phyloP scores from a whole-genome alignment of 2,888 invertebrate genomes.

The Lissocephala sabroskyi region DNA sequence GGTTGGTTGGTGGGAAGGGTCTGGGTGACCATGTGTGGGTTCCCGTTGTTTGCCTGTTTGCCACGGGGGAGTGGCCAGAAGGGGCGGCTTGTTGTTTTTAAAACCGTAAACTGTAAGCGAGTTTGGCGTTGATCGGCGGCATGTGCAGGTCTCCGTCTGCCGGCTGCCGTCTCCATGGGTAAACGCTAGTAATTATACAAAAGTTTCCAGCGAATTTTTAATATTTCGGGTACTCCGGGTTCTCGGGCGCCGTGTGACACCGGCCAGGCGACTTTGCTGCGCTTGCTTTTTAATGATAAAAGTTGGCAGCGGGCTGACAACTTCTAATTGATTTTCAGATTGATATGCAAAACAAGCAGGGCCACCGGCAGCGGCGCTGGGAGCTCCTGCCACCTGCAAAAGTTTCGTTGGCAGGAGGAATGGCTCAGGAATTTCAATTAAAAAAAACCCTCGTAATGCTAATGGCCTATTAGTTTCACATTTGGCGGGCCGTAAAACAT shows the following conservation, averaged over 20 bases:
- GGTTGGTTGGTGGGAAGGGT: neutral
- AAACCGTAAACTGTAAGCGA: conserved; percentile 31
- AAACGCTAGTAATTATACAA: conserved; percentile 58
- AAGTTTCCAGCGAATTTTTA: conserved; percentile 34
- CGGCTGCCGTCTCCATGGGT: too few species aligned
- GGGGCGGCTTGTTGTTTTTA: conserved; percentile 12
- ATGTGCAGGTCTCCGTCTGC: conserved; percentile 10
- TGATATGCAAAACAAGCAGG: conserved; percentile 57
- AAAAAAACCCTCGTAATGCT: conserved; percentile 45
- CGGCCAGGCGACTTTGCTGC: conserved; percentile 4
- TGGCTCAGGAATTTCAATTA: conserved; percentile 45
- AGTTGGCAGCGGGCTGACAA: conserved; percentile 32
- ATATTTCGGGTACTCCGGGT: conserved; percentile 2
- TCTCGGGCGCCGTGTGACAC: neutral
- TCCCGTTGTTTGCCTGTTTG: neutral
- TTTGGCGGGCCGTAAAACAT: too few species aligned
- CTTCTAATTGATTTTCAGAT: conserved; percentile 65
- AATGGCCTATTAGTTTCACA: conserved; percentile 39
- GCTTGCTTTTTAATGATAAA: conserved; percentile 57
- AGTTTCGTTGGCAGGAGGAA: neutral
- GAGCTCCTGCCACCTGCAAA: too few species aligned
- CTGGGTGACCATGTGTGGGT: conserved; percentile 8
- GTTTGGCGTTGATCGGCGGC: conserved; percentile 10
- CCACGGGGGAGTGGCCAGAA: neutral
- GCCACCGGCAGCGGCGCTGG: neutral